A percentile compares a stretch with the other conserved stretches of the same genome.
Evolutionary conservation across 1,140 invertebrate genomes (phyloP).

Genomic region (Scaptomyza pallida): DNA sequence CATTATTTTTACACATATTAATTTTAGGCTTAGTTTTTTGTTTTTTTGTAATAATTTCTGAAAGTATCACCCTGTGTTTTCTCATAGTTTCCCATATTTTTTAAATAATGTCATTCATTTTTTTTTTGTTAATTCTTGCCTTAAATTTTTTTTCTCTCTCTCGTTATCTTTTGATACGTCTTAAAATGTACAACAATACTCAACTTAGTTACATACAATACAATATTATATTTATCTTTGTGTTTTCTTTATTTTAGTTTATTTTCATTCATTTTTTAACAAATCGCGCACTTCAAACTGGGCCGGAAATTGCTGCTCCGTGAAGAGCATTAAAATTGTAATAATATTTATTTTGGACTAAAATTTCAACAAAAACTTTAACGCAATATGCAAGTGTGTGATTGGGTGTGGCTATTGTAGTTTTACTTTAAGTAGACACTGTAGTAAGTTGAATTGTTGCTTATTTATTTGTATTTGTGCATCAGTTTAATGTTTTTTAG

Average conservation of each 20-base stretch:
- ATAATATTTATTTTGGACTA: conserved; percentile 49
- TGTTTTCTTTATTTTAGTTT: conserved; percentile 22
- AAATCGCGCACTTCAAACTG: conserved; percentile 71
- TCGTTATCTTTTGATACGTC: conserved; percentile 52
- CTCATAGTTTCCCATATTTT: conserved; percentile 69
- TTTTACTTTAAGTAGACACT: conserved; percentile 81
- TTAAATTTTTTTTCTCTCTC: conserved; percentile 57
- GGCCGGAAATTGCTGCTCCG: conserved; percentile 57
- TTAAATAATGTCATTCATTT: conserved; percentile 41
- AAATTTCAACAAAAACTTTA: conserved; percentile 60
- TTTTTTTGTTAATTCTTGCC: conserved; percentile 40
- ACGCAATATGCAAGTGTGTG: conserved; percentile 67
- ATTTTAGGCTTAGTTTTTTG: conserved; percentile 48
- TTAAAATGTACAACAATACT: conserved; percentile 81
- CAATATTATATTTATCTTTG: conserved; percentile 49
- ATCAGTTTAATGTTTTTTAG: conserved; percentile 24
- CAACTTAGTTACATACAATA: conserved; percentile 68
- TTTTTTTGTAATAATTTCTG: conserved; percentile 77
- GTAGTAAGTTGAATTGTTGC: conserved; percentile 73
- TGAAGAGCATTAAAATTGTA: conserved; percentile 31
- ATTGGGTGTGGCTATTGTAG: conserved; percentile 69
- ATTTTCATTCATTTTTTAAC: conserved; percentile 51
- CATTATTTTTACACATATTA: conserved; percentile 47
- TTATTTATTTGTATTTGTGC: conserved; percentile 40
- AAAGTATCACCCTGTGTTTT: conserved; percentile 84